These are phyloP conservation scores for Xestia xanthographa DNA, from an alignment of 2,888 invertebrate species.

Conservation along the genomic window DNA sequence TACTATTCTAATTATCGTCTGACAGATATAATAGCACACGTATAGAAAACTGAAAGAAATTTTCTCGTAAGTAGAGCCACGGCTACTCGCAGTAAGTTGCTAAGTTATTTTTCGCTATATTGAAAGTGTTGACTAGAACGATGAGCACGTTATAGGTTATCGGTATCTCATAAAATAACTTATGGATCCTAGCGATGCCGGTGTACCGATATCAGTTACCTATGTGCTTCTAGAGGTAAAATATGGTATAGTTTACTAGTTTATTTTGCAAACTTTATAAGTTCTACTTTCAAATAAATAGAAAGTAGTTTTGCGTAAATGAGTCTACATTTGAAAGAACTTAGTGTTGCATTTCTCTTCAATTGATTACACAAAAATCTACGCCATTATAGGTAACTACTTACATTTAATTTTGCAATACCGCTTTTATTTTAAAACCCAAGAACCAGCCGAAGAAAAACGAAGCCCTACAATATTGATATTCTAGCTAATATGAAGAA, in stretches of 20 bases:
- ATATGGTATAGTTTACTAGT: slow-evolving; percentile 1
- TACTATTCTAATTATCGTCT: neutral
- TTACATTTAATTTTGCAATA: neutral
- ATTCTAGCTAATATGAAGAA: slow-evolving; percentile 7
- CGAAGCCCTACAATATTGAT: neutral
- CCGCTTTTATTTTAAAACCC: neutral
- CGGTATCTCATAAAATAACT: slow-evolving; percentile 49
- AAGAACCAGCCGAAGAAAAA: neutral
- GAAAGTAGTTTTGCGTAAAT: neutral
- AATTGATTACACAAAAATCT: neutral
- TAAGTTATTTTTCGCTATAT: slow-evolving; percentile 27
- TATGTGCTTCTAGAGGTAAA: slow-evolving; percentile 5
- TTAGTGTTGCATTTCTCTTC: neutral
- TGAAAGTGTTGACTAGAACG: slow-evolving; percentile 36
- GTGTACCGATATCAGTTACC: slow-evolving; percentile 27
- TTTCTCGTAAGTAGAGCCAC: neutral
- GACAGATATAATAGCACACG: neutral
- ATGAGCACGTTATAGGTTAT: slow-evolving; percentile 31
- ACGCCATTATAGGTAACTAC: neutral
- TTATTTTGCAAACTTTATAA: slow-evolving; percentile 12
- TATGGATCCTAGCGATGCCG: slow-evolving; percentile 25
- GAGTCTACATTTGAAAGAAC: neutral
- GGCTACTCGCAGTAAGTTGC: neutral
- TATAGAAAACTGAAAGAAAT: neutral
- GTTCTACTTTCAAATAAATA: neutral